These are phyloP conservation scores for Pterostichus madidus DNA, from an alignment of 2,888 invertebrate species.

Conservation along the genomic window DNA sequence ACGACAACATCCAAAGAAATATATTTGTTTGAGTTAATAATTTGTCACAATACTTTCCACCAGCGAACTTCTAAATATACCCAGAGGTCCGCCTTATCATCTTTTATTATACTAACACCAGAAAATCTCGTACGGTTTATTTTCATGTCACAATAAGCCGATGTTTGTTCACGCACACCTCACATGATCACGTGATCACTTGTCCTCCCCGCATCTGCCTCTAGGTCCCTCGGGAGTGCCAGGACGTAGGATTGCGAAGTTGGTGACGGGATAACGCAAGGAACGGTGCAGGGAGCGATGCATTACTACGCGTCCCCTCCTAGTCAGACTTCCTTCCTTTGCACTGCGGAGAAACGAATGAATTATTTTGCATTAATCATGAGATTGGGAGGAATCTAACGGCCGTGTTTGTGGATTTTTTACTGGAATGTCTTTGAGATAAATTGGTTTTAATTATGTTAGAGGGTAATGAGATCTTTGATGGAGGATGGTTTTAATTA, in stretches of 20 bases:
- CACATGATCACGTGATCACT: conserved; percentile 33
- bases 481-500: conserved; percentile 46
- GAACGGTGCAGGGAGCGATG: background rate
- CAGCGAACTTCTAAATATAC: no score
- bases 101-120: background rate
- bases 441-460: conserved; percentile 46
- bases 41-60: no score
- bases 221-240: conserved; percentile 1
- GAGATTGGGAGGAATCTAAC: conserved; percentile 49
- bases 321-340: conserved; percentile 6
- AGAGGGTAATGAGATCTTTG: conserved; percentile 48
- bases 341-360: conserved; percentile 9
- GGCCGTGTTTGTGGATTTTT: conserved; percentile 36
- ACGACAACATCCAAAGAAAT: no score
- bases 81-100: no score
- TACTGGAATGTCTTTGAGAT: conserved; percentile 39
- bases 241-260: conserved; percentile 12
- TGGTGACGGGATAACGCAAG: conserved; percentile 22
- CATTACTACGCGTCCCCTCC: conserved; percentile 5
- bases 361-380: conserved; percentile 49
- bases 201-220: background rate
- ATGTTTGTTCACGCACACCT: conserved; percentile 37
- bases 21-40: no score
- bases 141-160: conserved; percentile 19
- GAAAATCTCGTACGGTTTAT: conserved; percentile 20